Base-by-base conservation (phyloP, 2,797 vertebrate species). In the Aldrovandia affinis region DNA sequence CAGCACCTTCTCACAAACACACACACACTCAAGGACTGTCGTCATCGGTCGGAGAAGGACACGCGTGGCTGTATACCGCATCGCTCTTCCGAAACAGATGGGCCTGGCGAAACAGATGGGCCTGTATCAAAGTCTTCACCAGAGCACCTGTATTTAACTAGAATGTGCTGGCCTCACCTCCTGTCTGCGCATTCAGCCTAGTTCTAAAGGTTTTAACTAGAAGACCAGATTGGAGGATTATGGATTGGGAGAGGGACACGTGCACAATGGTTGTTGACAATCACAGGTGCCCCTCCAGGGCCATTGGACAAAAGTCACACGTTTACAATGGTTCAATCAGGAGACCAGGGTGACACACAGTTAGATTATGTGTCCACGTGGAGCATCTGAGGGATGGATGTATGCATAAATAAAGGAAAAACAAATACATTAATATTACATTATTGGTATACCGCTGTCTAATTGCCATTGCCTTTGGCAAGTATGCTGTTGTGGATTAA, bases 1-100 rank as follows among this genome's bases (percentile, higher is more conserved):
- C 47, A 85, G 28, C 2, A 6, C 12, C 63, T 81, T 3, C 83
- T 3, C 20, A 59, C 80, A n/a, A 15, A 52, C 55, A 2, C 59
- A 9, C 73, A 61, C 65, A 81, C 39, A 61, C 52, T 52, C 50
- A 57, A n/a, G n/a, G n/a, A n/a, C n/a, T n/a, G n/a, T n/a, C n/a
- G n/a, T n/a, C n/a, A 70, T 39, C 15, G 14, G 65, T 70, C 28
- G 15, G 18, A 30, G 25, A 65, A 30, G 61, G 61, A 65, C 8
- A 30, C 28, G 6, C 6, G 61, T 65, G 57, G n/a, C n/a, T n/a
- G n/a, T n/a, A n/a, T n/a, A n/a, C n/a, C 65, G 36, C 30, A 70
- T 70, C 65, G 30, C 18, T 15, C 30, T 20, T 39, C 65, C 3
- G 0, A 39, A 70, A 70, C 2, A 3, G 30, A 70, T 18, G 30